Conservation (phyloP, 2,888 invertebrate genomes). For the Chymomyza fuscimana region DNA sequence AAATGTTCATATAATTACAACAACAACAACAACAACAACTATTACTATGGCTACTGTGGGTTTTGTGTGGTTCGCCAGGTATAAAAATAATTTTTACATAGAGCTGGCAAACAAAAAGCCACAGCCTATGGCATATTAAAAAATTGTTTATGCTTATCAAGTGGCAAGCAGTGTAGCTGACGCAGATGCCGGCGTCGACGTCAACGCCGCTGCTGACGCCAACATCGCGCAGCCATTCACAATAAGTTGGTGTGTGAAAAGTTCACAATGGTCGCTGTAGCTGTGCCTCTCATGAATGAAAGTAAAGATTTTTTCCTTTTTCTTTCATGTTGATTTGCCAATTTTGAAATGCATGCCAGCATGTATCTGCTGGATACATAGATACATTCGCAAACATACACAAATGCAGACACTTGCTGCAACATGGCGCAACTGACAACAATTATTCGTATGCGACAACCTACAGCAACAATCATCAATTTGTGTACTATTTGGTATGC, state of each 20-base stretch:
- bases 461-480: neutral
- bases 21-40: slow-evolving; percentile 16
- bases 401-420: neutral
- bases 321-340: slow-evolving; percentile 29
- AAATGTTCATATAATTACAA: slow-evolving; percentile 39
- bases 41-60: neutral
- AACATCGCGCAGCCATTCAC: neutral
- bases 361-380: neutral
- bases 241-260: slow-evolving; percentile 9
- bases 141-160: slow-evolving; percentile 39
- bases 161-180: slow-evolving; percentile 10
- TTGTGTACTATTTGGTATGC: neutral
- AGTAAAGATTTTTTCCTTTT: slow-evolving; percentile 38
- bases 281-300: slow-evolving; percentile 54
- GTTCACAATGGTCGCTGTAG: slow-evolving; percentile 10
- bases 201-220: neutral
- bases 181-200: neutral
- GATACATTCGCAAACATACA: neutral
- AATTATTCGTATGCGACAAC: neutral
- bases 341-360: slow-evolving; percentile 28
- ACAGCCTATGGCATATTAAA: slow-evolving; percentile 50
- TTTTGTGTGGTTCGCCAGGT: neutral
- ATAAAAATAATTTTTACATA: neutral
- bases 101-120: slow-evolving; percentile 15
- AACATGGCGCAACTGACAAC: neutral